Evolutionary conservation across 1,140 invertebrate species (phyloP).

Genomic region (Calosoma granatense): DNA sequence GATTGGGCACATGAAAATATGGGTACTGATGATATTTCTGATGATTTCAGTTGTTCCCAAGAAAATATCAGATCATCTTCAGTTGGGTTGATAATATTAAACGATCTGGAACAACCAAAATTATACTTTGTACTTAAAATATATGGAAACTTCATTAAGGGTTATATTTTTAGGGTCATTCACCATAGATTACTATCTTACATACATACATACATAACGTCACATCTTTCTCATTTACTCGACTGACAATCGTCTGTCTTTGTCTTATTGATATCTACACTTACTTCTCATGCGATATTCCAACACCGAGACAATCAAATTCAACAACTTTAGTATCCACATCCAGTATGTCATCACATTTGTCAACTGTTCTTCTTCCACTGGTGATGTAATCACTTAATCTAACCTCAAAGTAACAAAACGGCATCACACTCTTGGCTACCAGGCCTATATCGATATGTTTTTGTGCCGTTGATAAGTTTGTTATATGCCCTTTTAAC

Average conservation of each 20-base stretch:
- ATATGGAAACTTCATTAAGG: no score
- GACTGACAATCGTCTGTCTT: no score
- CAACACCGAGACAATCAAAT: constrained; percentile 33
- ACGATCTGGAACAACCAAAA: constrained; percentile 21
- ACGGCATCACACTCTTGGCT: constrained; percentile 32
- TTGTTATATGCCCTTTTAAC: constrained; percentile 15
- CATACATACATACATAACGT: no score
- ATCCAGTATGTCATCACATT: constrained; percentile 18
- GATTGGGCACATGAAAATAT: not conserved
- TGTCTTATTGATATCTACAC: no score
- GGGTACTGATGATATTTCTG: not conserved
- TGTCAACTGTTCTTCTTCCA: constrained; percentile 20
- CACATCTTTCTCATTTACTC: no score
- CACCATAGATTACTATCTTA: no score
- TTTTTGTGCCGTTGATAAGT: constrained; percentile 15
- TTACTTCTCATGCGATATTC: constrained; percentile 19
- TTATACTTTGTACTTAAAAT: no score
- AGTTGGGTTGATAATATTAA: constrained; percentile 33
- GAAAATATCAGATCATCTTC: constrained; percentile 26
- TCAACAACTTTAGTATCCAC: constrained; percentile 31
- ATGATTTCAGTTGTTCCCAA: constrained; percentile 23
- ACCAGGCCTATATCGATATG: constrained; percentile 17
- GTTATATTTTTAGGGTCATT: no score
- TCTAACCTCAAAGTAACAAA: constrained; percentile 36
- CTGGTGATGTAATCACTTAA: constrained; percentile 30